Base-by-base conservation (phyloP, 2,888 invertebrate species). In the Epinotia demarniana region DNA sequence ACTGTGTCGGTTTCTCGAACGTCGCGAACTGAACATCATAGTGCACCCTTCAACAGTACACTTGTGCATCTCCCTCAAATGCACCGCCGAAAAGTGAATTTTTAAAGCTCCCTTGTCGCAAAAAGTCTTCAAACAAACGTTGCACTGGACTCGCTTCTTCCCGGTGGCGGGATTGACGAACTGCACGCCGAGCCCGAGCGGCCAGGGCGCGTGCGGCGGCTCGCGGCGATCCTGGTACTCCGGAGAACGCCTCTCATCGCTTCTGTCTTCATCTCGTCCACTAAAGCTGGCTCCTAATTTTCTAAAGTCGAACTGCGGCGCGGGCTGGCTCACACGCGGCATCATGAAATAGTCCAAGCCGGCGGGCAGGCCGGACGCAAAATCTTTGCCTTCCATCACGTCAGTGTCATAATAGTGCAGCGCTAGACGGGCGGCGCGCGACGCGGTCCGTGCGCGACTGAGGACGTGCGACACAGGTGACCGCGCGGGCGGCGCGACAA, bases 101-200 rank as follows among this genome's bases (percentile, higher is more conserved):
- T 99, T 99, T 72, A 99, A 95, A 61, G 99, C 99, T 79, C 99
- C 99, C 93, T 99, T 99, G 94, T 99, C 99, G 95, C 99, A 99
- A 93, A 99, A 99, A 76, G 99, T 99, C 92, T 99, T 99, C 80
- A 99, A 95, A 91, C 99, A 99, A 78, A 99, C 98, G 88, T 98
- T 98, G 94, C 99, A 99, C 94, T 99, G 98, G 78, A 99, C 99
- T 83, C 99, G 96, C 88, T 99, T 99, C 95, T 99, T 99, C 61
- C 98, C 98, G 53, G 98, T 98, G 12, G 97, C 96, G 39, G 98
- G 98, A 90, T 98, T 98, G 84, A 98, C 97, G 87, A 97, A 97
- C 86, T 98, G 97, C 53, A 97, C 97, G 23, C 98, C 98, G 81
- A 97, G 94, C 80, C 97, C 97, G 77, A 97, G 95, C 43, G 97